Evolutionary conservation across 2,113 vertebrate species (phyloP), one percentile per base, ranked within the genome.

Genomic region (Anolis carolinensis): DNA sequence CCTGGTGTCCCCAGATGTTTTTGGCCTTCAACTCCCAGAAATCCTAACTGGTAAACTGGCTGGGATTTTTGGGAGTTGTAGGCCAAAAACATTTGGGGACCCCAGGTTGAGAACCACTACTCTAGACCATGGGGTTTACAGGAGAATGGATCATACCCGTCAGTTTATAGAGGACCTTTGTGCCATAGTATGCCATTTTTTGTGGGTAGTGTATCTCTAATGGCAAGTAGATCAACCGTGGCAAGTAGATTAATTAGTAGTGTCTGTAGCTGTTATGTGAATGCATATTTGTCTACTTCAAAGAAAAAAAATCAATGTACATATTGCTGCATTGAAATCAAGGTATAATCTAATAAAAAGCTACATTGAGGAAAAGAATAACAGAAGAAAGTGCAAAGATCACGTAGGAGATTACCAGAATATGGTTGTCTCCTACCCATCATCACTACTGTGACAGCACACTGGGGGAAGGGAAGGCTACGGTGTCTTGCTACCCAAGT

Each of bases 191-290:
- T 81, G 67, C 59, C 20, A 0, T 0, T 18, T 11, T 68, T 81
- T 87, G 32, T 89, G 32, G 10, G n/a, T 75, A 36, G 20, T 16
- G 6, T 34, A 68, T 84, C 18, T 81, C 79, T 82, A 84, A 76
- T 32, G 52, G 30, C 8, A 85, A 68, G 21, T 76, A 74, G 30
- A 73, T 30, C 50, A 71, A 77, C 68, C 44, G 6, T n/a, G 70
- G n/a, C n/a, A n/a, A n/a, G n/a, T n/a, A n/a, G n/a, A 87, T 87
- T n/a, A 67, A 79, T 44, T 85, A 70, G 2, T 4, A n/a, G 30
- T 78, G 5, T 18, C 44, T 30, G 13, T 34, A 77, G 2, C 2
- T 82, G 71, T 50, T 14, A 36, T 75, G 72, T 87, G 48, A 63
- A 70, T 18, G 14, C 0, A 0, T 71, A 0, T 83, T 52, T 50